phyloP scores from a whole-genome alignment of 2,113 vertebrate genomes.

The Pipra filicauda region DNA sequence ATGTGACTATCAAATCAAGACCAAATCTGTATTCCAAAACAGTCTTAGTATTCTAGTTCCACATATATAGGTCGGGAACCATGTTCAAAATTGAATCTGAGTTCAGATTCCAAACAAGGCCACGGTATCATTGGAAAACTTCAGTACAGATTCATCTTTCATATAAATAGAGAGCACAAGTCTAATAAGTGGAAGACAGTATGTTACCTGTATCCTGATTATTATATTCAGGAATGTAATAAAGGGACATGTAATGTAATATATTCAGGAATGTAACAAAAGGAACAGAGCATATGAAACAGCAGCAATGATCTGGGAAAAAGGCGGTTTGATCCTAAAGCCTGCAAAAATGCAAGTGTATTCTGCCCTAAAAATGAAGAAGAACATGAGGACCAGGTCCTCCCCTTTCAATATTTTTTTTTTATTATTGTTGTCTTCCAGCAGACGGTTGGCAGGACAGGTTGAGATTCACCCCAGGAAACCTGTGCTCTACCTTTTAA shows the following conservation, averaged over 20 bases:
- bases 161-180: not conserved
- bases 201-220: not conserved
- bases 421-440: not conserved
- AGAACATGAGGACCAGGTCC: not conserved
- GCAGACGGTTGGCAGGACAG: slow-evolving; percentile 1
- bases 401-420: not conserved
- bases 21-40: not conserved
- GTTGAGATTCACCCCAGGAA: slow-evolving; percentile 45
- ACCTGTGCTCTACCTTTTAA: not conserved
- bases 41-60: not conserved
- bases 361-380: not conserved
- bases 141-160: not conserved
- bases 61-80: not conserved
- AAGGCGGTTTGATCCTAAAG: not conserved
- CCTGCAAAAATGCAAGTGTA: not conserved
- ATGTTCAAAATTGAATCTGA: not conserved
- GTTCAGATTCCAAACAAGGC: not conserved
- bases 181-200: not conserved
- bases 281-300: not conserved
- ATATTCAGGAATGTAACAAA: not conserved
- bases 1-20: not conserved
- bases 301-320: not conserved
- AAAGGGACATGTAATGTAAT: not conserved
- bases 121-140: not conserved
- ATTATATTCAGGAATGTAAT: not conserved